Evolutionary conservation across 2,797 vertebrate genomes (phyloP).

Genomic region (Pseudomugil gertrudae): DNA sequence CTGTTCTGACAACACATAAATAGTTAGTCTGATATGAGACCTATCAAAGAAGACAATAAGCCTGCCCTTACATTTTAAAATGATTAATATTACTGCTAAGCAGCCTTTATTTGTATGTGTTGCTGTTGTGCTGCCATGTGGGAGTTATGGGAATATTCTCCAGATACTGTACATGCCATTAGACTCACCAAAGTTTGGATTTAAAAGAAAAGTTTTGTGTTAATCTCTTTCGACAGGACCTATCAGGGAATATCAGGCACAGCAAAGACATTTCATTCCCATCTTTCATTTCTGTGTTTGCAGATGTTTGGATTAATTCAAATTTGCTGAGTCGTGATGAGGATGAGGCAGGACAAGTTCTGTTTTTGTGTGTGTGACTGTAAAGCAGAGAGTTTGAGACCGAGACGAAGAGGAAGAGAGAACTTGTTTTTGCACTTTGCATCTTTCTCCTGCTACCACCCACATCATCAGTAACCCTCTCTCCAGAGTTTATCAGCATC

Average conservation of each 20-base stretch:
- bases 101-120: background rate
- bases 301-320: background rate
- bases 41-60: no score
- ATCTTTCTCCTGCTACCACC: slow-evolving; percentile 42
- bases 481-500: slow-evolving; percentile 62
- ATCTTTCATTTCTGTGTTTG: background rate
- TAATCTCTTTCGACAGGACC: background rate
- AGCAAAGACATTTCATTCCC: background rate
- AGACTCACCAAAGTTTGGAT: background rate
- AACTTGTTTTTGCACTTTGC: slow-evolving; percentile 44
- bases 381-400: background rate
- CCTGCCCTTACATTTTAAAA: no score
- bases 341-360: slow-evolving; percentile 43
- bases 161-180: background rate
- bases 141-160: background rate
- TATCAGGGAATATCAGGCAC: background rate
- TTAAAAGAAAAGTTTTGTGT: background rate
- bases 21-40: no score
- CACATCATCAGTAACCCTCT: slow-evolving; percentile 50
- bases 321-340: slow-evolving; percentile 33
- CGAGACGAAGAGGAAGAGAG: slow-evolving; percentile 3
- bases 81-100: no score
- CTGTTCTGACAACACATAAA: no score
- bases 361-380: slow-evolving; percentile 17
- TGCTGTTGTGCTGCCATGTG: background rate